Conservation (phyloP, 2,797 vertebrate species). For the Lutjanus argentimaculatus region DNA sequence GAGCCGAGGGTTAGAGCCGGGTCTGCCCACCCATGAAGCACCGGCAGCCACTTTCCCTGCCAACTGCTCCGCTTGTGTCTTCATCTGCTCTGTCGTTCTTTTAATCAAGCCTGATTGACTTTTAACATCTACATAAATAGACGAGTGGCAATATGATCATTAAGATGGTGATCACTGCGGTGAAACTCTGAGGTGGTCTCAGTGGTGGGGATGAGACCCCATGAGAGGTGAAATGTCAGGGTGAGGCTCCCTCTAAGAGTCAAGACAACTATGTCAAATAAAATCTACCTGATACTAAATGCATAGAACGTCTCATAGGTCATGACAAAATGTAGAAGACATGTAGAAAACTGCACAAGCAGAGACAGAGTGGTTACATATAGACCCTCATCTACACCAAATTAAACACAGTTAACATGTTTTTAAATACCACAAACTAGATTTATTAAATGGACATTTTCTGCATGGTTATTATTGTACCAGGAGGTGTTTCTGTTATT, state of each 20-base stretch:
- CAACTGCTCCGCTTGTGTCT: slow-evolving; percentile 21
- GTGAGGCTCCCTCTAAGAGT: slow-evolving; percentile 14
- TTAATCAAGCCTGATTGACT: slow-evolving; percentile 47
- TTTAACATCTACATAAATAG: slow-evolving; percentile 38
- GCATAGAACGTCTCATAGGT: background rate
- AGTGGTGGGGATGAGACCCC: slow-evolving; percentile 12
- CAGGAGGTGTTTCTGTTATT: background rate
- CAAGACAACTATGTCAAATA: slow-evolving; percentile 27
- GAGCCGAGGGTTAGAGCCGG: slow-evolving; percentile 36
- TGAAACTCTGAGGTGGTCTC: slow-evolving; percentile 48
- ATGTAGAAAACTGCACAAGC: background rate
- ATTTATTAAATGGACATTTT: background rate
- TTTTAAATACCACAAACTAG: background rate
- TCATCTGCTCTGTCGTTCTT: slow-evolving; percentile 32
- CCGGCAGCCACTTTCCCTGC: slow-evolving; percentile 35
- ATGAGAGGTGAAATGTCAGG: slow-evolving; percentile 36
- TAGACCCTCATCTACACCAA: too few relatives aligned
- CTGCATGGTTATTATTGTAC: background rate
- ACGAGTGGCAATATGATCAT: background rate
- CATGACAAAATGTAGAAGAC: background rate
- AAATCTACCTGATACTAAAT: background rate
- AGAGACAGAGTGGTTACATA: background rate
- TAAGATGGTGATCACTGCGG: slow-evolving; percentile 1
- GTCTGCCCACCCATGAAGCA: slow-evolving; percentile 68
- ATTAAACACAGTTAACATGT: background rate